phyloP scores from a whole-genome alignment of 2,888 invertebrate genomes.

The Archips crataeganus region DNA sequence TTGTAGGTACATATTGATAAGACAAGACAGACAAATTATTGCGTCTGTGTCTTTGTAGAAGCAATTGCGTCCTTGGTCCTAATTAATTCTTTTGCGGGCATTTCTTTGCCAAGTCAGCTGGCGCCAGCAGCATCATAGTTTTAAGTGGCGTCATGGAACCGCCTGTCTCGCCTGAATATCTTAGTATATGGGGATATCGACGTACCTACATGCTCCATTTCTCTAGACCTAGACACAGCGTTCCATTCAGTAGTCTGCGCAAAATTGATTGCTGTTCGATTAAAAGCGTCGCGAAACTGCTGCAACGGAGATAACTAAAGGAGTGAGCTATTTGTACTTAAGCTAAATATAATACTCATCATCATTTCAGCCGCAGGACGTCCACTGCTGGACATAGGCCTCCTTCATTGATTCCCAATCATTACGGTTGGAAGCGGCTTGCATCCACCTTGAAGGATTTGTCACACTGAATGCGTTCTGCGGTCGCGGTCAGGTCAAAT shows the following conservation, averaged over 20 bases:
- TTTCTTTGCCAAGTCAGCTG: constrained; percentile 61
- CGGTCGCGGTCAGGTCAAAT: too few relatives aligned
- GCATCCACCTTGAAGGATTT: too few relatives aligned
- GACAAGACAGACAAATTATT: constrained; percentile 30
- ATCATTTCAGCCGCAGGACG: too few relatives aligned
- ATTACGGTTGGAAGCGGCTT: too few relatives aligned
- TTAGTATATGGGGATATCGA: constrained; percentile 12
- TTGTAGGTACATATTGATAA: neutral
- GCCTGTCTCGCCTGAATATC: constrained; percentile 15
- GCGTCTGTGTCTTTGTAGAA: constrained; percentile 18
- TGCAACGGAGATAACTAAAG: neutral
- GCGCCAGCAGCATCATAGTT: constrained; percentile 61
- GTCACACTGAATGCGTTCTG: too few relatives aligned
- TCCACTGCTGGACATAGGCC: too few relatives aligned
- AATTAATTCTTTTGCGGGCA: constrained; percentile 60
- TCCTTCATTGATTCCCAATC: too few relatives aligned
- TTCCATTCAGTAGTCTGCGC: neutral
- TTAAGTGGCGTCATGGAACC: constrained; percentile 29
- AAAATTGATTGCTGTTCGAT: neutral
- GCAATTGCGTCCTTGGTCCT: constrained; percentile 47
- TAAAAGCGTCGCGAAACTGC: neutral
- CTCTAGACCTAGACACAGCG: constrained; percentile 2
- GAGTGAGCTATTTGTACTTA: neutral
- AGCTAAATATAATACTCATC: too few relatives aligned
- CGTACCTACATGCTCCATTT: neutral